Conservation (phyloP, 2,888 invertebrate species). For the Apodemia mormo region DNA sequence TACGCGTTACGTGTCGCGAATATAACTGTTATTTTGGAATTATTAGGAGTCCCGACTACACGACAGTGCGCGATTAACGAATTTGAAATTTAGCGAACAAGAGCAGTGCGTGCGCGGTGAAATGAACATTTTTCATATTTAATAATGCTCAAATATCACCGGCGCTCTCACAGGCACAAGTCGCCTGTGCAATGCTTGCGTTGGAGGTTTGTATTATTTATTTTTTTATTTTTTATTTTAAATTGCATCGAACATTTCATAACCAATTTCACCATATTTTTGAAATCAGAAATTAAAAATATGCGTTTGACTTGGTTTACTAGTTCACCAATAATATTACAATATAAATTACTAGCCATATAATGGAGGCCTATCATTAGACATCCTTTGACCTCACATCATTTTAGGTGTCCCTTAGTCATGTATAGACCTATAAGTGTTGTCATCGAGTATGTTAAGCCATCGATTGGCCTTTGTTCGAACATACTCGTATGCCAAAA, state of each 20-base stretch:
- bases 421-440: too few species aligned
- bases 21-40: conserved; percentile 46
- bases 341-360: too few species aligned
- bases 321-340: too few species aligned
- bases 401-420: too few species aligned
- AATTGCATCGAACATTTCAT: neutral
- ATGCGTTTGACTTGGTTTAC: too few species aligned
- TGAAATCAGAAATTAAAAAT: too few species aligned
- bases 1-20: conserved; percentile 41
- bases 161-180: conserved; percentile 76
- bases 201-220: conserved; percentile 66
- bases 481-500: too few species aligned
- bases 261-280: too few species aligned
- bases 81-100: conserved; percentile 37
- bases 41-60: conserved; percentile 43
- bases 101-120: conserved; percentile 53
- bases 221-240: neutral
- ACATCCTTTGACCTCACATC: too few species aligned
- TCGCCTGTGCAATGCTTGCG: conserved; percentile 75
- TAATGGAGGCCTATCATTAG: too few species aligned
- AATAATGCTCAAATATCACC: conserved; percentile 81
- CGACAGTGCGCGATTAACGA: conserved; percentile 45
- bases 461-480: too few species aligned
- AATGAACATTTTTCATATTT: conserved; percentile 71
- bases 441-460: too few species aligned